Evolutionary conservation across 2,113 vertebrate genomes (phyloP).

Genomic region (Isichthys henryi): DNA sequence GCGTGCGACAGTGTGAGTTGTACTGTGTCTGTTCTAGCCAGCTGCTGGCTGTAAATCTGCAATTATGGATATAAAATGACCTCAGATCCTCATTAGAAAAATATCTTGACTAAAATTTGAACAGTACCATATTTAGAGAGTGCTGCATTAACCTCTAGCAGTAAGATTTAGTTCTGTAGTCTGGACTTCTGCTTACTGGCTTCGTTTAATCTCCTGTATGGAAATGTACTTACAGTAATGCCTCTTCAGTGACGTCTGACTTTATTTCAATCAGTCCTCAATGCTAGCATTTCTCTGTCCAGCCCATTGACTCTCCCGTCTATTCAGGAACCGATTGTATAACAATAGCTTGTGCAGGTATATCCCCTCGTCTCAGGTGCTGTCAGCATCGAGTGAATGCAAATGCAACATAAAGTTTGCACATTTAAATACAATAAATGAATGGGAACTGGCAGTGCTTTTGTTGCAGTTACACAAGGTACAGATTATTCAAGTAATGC

Average conservation of each 20-base stretch:
- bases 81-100: conserved; percentile 2
- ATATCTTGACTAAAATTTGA: not conserved
- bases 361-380: not conserved
- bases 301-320: not conserved
- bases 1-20: not conserved
- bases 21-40: not conserved
- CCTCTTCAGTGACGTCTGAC: not conserved
- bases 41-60: conserved; percentile 7
- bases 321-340: not conserved
- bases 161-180: not conserved
- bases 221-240: not conserved
- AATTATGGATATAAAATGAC: conserved; percentile 2
- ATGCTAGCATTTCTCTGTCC: not conserved
- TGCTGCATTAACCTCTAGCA: not conserved
- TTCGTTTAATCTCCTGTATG: not conserved
- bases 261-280: not conserved
- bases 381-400: not conserved
- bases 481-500: not conserved
- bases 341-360: not conserved
- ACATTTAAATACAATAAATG: not conserved
- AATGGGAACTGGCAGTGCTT: not conserved
- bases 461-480: not conserved
- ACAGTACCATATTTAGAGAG: not conserved
- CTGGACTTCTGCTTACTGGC: not conserved
- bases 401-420: not conserved